Evolutionary conservation across 2,888 invertebrate genomes (phyloP).

Genomic region (Plebejus anna): DNA sequence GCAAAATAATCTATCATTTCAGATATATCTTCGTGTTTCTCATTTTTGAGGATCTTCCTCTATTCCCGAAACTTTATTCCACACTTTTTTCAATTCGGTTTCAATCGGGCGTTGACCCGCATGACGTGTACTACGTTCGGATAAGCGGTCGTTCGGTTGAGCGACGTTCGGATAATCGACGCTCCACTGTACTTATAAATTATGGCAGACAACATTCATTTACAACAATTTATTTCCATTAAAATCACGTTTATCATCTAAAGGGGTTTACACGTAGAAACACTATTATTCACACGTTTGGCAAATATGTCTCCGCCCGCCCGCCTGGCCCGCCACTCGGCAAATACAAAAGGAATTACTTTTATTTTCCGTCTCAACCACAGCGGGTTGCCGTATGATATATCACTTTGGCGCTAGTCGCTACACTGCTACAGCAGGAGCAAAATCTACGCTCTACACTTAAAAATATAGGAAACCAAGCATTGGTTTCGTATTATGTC

Average conservation of each 20-base stretch:
- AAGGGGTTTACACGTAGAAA: conserved; percentile 27
- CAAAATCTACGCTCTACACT: conserved; percentile 53
- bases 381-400: conserved; percentile 75
- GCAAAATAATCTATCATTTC: too few species aligned
- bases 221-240: background rate
- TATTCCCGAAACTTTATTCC: too few species aligned
- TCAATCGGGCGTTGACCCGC: too few species aligned
- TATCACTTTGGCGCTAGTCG: conserved; percentile 62
- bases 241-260: conserved; percentile 7
- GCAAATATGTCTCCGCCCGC: conserved; percentile 58
- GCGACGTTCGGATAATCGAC: too few species aligned
- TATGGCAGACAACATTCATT: background rate
- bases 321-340: conserved; percentile 47
- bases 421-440: conserved; percentile 42
- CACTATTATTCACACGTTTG: conserved; percentile 70
- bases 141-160: too few species aligned
- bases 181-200: background rate
- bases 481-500: conserved; percentile 46
- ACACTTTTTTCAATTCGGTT: too few species aligned
- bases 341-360: conserved; percentile 73
- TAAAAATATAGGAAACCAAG: conserved; percentile 61
- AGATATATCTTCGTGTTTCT: too few species aligned
- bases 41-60: too few species aligned
- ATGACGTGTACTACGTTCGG: too few species aligned
- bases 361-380: conserved; percentile 72